phyloP scores from a whole-genome alignment of 2,888 invertebrate species.

The Cenopis cana region DNA sequence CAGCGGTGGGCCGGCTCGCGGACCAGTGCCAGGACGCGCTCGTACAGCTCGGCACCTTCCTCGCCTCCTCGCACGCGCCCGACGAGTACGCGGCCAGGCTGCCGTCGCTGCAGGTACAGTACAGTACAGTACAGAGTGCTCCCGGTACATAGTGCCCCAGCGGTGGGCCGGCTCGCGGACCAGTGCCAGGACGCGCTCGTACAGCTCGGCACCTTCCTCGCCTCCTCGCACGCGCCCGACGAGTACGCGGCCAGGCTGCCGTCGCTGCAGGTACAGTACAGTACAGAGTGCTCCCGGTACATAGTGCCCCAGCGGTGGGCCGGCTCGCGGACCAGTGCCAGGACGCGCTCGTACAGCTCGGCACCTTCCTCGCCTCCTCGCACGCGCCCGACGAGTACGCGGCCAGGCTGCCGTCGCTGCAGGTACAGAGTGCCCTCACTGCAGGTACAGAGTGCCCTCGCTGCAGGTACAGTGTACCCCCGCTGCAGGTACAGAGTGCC shows the following conservation, averaged over 20 bases:
- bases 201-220: constrained; percentile 99
- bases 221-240: constrained; percentile 96
- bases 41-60: constrained; percentile 99
- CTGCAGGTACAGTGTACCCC: too few relatives aligned
- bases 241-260: constrained; percentile 92
- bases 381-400: constrained; percentile 98
- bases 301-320: too few relatives aligned
- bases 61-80: constrained; percentile 96
- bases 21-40: constrained; percentile 99
- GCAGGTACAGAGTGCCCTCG: constrained; percentile 91
- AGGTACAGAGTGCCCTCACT: constrained; percentile 83
- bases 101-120: constrained; percentile 87
- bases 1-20: too few relatives aligned
- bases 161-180: constrained; percentile 90
- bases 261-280: too few relatives aligned
- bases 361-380: constrained; percentile 96
- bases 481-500: constrained; percentile 99
- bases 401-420: constrained; percentile 76
- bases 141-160: too few relatives aligned
- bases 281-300: too few relatives aligned
- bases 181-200: constrained; percentile 99
- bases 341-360: constrained; percentile 99
- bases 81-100: constrained; percentile 95
- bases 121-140: too few relatives aligned
- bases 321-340: constrained; percentile 96